Evolutionary conservation across 2,797 vertebrate species (phyloP), one percentile per base, ranked within the genome.

Genomic region (Ceryle rudis): DNA sequence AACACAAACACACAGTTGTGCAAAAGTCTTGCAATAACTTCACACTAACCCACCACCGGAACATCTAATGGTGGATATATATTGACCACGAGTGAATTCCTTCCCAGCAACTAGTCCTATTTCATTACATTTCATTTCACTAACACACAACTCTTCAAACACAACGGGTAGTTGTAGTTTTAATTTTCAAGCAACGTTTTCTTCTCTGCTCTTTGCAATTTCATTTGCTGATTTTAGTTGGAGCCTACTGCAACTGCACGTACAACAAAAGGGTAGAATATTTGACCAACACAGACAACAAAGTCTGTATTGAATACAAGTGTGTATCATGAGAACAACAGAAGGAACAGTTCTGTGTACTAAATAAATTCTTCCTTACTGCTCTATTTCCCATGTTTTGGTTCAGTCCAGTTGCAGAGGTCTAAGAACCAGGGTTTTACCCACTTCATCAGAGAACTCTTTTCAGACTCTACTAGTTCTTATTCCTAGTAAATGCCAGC

Each of bases 171-270:
- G 28, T 6, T 7, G 22, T 46, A 73, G 28, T 18, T 91, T 95
- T 86, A 25, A 60, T 88, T 91, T 94, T 75, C 54, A 41, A 49
- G 25, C 39, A 86, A 71, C 15, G 23, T 33, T 86, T 88, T 93
- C 54, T 66, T 66, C 5, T 3, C 44, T 84, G 46, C 9, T 60
- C 18, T 82, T 81, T 65, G 49, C 26, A 67, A 61, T 65, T 91
- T 44, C 28, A 73, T 75, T 89, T 70, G 29, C 13, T 86, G 61
- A 29, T 71, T 90, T 85, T 75, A 82, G 35, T 2, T 67, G 14
- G 77, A 79, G 66, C 37, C 28, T 86, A 49, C 70, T 69, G 55
- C 35, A 70, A 73, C 33, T 74, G 35, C 47, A 81, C 20, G 14
- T 67, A 55, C 17, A 84, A 54, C 8, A 35, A 58, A 86, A 51